Conservation (phyloP, 2,797 vertebrate genomes). For the Sylvia borin region DNA sequence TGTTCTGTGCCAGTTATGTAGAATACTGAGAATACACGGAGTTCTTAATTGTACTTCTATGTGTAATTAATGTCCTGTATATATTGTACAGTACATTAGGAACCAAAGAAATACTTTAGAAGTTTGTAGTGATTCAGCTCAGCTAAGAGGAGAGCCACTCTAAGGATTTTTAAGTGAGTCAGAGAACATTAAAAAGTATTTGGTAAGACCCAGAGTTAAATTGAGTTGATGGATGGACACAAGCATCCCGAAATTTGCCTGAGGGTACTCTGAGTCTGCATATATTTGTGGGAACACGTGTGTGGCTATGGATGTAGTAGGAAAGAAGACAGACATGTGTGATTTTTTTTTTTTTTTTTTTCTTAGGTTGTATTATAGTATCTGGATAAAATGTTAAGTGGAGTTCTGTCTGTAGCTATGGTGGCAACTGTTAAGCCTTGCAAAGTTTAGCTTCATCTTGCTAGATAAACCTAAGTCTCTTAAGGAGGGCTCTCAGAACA, state of each 20-base stretch:
- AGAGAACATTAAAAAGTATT: not conserved
- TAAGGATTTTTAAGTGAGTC: not conserved
- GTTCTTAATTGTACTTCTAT: not conserved
- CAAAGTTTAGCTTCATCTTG: not conserved
- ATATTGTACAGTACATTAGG: not conserved
- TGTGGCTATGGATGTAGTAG: not conserved
- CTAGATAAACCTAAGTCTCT: not conserved
- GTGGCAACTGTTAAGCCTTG: not conserved
- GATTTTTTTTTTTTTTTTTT: not conserved
- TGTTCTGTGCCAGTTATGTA: rapidly evolving
- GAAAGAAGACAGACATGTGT: not conserved
- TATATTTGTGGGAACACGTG: not conserved
- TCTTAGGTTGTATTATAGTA: not conserved
- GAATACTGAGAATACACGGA: not conserved
- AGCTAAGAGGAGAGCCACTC: not conserved
- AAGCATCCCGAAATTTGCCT: not conserved
- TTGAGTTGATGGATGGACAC: not conserved
- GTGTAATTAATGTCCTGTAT: not conserved
- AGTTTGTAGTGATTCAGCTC: not conserved
- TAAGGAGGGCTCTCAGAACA: not conserved
- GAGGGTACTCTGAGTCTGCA: not conserved
- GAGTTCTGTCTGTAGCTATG: not conserved
- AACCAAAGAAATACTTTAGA: not conserved
- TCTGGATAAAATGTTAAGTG: not conserved
- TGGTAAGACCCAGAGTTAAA: not conserved